Evolutionary conservation across 2,888 invertebrate genomes (phyloP), one percentile per base, ranked within the genome.

Genomic region (Eretmocerus hayati): DNA sequence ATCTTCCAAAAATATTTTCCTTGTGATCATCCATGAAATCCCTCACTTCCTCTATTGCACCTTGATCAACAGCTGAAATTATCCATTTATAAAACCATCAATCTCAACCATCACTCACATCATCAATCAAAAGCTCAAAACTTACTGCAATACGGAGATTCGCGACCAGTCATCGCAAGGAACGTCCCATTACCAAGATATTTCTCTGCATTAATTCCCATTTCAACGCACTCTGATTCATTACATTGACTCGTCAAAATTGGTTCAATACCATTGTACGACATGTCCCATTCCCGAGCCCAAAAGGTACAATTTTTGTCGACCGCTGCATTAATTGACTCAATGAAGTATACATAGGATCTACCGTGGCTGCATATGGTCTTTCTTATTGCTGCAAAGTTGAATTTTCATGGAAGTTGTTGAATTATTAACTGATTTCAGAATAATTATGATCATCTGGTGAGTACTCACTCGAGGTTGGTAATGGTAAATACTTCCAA

Each of bases 281-380:
- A 73, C 50, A 76, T 64, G 55, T 80, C 74, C 80, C 80, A 80
- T 5, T 64, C 64, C 49, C 75, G 75, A 6, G 76, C 77, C 62
- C 72, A 74, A 52, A 81, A 80, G 0, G 74, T 73, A 56, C 81
- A 81, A 30, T 15, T 16, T 57, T 78, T 76, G 4, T 59, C 64
- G 52, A 64, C 69, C 20, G 52, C 41, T 2, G 61, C 59, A 13
- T 74, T 63, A 54, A 82, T 61, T 0, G 80, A 78, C 59, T 81
- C 80, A 0, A 76, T 81, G 56, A 81, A 78, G 21, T 80, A 75
- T 2, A 77, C 55, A 53, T 80, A 78, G 0, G 82, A 75, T 4
- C 80, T 74, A 1, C 80, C 79, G 56, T 83, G 82, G 39, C 79
- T 81, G 66, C 82, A 83, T 48, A 80, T 74, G 2, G 80, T 77